phyloP scores from a whole-genome alignment of 2,888 invertebrate species.

The Catocala sponsa region DNA sequence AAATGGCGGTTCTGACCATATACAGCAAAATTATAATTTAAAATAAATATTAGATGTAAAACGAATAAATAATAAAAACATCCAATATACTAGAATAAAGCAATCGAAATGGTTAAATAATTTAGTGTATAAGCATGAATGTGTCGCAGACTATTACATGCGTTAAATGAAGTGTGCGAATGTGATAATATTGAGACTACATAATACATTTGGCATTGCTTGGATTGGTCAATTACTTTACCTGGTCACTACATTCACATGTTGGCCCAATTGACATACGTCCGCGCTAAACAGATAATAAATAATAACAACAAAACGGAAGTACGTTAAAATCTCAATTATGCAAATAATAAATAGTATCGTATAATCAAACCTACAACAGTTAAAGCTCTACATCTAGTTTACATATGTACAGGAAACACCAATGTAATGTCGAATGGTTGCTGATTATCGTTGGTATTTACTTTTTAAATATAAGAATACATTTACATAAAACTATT shows the following conservation, averaged over 20 bases:
- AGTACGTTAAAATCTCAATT: conserved; percentile 44
- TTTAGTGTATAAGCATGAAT: conserved; percentile 15
- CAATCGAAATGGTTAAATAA: not conserved
- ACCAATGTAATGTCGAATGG: conserved; percentile 55
- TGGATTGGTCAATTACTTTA: conserved; percentile 15
- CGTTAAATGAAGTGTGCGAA: not conserved
- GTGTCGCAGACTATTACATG: not conserved
- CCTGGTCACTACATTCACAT: conserved; percentile 27
- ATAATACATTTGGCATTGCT: conserved; percentile 3
- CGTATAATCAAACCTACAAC: conserved; percentile 72
- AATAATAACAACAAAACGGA: conserved; percentile 47
- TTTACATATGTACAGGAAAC: conserved; percentile 83
- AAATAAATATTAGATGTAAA: too few species aligned
- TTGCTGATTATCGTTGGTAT: conserved; percentile 40
- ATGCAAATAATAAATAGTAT: conserved; percentile 69
- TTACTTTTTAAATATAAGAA: conserved; percentile 32
- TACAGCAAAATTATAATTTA: too few species aligned
- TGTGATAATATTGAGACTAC: conserved; percentile 22
- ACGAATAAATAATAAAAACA: not conserved
- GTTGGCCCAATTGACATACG: conserved; percentile 20
- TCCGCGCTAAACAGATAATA: conserved; percentile 41
- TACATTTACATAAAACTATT: conserved; percentile 41
- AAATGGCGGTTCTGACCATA: too few species aligned
- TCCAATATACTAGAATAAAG: not conserved
- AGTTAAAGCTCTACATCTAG: conserved; percentile 84